Evolutionary conservation across 2,888 invertebrate genomes (phyloP).

Genomic region (Acheta domesticus): DNA sequence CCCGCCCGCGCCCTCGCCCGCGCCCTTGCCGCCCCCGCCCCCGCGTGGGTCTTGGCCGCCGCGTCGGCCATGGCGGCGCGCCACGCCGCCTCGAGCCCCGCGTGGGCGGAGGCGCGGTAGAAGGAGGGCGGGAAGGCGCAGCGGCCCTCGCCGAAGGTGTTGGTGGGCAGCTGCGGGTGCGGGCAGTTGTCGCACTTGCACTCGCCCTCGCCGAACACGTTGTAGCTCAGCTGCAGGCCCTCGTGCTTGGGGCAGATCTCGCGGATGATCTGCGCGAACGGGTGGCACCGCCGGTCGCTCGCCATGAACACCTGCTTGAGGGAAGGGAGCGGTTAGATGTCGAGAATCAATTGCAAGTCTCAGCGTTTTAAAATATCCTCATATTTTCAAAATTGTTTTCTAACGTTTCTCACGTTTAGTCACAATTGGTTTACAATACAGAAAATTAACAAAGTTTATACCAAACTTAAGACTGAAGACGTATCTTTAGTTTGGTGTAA

Average conservation of each 20-base stretch:
- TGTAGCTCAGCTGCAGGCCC: background rate
- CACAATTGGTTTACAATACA: too few relatives aligned
- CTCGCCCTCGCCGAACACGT: constrained; percentile 1
- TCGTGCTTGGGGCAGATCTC: background rate
- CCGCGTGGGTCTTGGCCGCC: background rate
- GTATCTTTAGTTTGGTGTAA: too few relatives aligned
- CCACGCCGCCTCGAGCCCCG: background rate
- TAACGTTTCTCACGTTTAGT: too few relatives aligned
- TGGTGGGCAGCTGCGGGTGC: background rate
- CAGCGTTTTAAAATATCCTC: too few relatives aligned
- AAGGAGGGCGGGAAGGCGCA: constrained; percentile 6
- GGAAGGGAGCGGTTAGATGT: too few relatives aligned
- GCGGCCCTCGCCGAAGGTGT: background rate
- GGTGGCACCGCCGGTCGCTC: background rate
- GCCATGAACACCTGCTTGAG: background rate
- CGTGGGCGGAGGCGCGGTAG: background rate
- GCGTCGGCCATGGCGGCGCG: background rate
- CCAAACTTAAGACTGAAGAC: too few relatives aligned
- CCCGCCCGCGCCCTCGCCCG: background rate
- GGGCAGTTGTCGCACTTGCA: constrained; percentile 18
- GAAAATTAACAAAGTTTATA: too few relatives aligned
- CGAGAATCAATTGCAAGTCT: too few relatives aligned
- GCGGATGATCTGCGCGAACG: background rate
- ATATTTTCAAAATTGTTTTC: too few relatives aligned
- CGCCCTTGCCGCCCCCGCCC: background rate